Evolutionary conservation across 2,113 vertebrate genomes (phyloP).

Genomic region (Kryptolebias marmoratus): DNA sequence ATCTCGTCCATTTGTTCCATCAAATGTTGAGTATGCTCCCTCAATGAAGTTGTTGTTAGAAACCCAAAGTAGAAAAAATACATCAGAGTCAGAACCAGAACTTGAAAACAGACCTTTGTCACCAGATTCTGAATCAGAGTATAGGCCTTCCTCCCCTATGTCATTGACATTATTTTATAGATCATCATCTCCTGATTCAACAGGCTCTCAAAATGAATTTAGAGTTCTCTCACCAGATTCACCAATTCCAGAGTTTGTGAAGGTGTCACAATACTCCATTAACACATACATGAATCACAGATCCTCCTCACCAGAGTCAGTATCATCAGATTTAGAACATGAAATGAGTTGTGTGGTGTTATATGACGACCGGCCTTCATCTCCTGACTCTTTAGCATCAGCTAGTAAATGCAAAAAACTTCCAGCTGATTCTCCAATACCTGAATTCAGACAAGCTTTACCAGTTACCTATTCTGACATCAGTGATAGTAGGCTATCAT

Average conservation of each 20-base stretch:
- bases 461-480: not conserved
- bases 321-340: constrained; percentile 39
- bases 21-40: constrained; percentile 38
- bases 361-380: constrained; percentile 30
- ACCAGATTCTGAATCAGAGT: constrained; percentile 36
- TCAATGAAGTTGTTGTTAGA: constrained; percentile 2
- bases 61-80: constrained; percentile 12
- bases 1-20: constrained; percentile 27
- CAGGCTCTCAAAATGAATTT: constrained; percentile 26
- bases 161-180: constrained; percentile 31
- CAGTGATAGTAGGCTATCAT: constrained; percentile 3
- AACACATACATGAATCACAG: constrained; percentile 4
- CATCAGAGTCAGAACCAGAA: constrained; percentile 30
- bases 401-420: constrained; percentile 13
- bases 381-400: constrained; percentile 41
- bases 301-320: constrained; percentile 51
- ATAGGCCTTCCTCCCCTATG: constrained; percentile 38
- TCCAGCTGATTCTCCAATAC: constrained; percentile 48
- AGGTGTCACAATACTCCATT: not conserved
- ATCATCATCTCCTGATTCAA: constrained; percentile 57
- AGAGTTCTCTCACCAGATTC: constrained; percentile 49
- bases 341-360: not conserved
- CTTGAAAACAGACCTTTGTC: constrained; percentile 31
- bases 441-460: constrained; percentile 32
- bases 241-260: constrained; percentile 41